Base-by-base conservation (phyloP, 2,888 invertebrate genomes). In the Cylloceria caligata region DNA sequence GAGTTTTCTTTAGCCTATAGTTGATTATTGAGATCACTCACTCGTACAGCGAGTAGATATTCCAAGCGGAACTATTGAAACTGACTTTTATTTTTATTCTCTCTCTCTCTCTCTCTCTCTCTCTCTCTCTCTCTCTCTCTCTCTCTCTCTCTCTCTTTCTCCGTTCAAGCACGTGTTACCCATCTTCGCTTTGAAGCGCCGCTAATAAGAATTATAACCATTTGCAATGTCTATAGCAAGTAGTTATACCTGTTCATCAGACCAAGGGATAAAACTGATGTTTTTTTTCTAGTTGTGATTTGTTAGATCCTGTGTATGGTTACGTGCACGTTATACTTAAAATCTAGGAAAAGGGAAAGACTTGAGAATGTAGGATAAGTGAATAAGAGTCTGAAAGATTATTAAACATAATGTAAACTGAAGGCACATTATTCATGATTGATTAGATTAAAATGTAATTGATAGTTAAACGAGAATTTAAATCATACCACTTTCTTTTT, bases 11-110 rank as follows among this genome's bases (percentile, higher is more conserved):
- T 19, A 13, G 24, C n/a, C 24, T 42, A 36, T n/a, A n/a, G 21
- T 42, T 64, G 11, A 24, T 64, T 64, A 64, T 64, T 42, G 24
- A 21, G 64, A 64, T 64, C 64, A 24, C 24, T 13, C 39, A 13
- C 13, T 36, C 19, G 34, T 36, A 24, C 36, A 42, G 6, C 30
- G 3, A n/a, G 60, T 1, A 2, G 9, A 34, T 36, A 36, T 19
- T 4, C 62, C 36, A 36, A 39, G 62, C 64, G 64, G 19, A 42
- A 42, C 64, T 21, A 42, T 64, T 42, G 64, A 24, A n/a, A 21
- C 24, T 1, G 13, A 42, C 39, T 42, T 24, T 42, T 64, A 64
- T 64, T 64, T 64, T n/a, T 24, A 39, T 39, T 64, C 64, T 39
- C 24, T 21, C n/a, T n/a, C n/a, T n/a, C n/a, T n/a, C n/a, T n/a